phyloP scores from a whole-genome alignment of 2,113 vertebrate genomes.

The Centropristis striata region DNA sequence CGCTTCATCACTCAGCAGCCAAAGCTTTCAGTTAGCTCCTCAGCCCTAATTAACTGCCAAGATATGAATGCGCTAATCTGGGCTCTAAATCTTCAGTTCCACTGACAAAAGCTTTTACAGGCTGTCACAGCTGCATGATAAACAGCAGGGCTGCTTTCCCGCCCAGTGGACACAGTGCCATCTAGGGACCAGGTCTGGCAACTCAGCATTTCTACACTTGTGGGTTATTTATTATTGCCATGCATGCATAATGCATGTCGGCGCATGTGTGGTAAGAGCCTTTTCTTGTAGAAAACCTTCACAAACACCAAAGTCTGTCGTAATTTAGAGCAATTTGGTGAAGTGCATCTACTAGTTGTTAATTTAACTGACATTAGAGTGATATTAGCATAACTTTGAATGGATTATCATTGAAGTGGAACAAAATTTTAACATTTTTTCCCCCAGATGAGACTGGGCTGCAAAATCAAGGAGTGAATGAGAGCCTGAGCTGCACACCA shows the following conservation, averaged over 20 bases:
- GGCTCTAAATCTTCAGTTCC: conserved; percentile 73
- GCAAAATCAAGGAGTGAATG: background rate
- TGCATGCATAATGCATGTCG: background rate
- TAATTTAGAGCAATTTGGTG: background rate
- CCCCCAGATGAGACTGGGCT: background rate
- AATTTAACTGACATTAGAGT: conserved; percentile 17
- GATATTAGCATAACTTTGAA: conserved; percentile 33
- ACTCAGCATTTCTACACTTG: background rate
- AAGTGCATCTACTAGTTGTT: conserved; percentile 14
- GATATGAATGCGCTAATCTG: conserved; percentile 79
- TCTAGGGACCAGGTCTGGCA: conserved; percentile 58
- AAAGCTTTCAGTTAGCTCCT: conserved; percentile 70
- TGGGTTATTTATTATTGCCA: background rate
- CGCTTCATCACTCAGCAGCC: conserved; percentile 65
- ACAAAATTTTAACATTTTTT: conserved; percentile 3
- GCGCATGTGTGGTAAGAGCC: background rate
- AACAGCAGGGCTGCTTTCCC: conserved; percentile 50
- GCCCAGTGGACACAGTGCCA: conserved; percentile 68
- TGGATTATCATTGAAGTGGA: conserved; percentile 46
- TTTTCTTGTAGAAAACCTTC: background rate
- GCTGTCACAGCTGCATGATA: conserved; percentile 73
- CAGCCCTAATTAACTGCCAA: conserved; percentile 80
- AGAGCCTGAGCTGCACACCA: conserved; percentile 27
- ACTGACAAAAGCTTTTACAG: conserved; percentile 76
- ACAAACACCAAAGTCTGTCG: background rate